These are phyloP conservation scores for Entomyzon cyanotis DNA, from an alignment of 2,113 vertebrate species.

Conservation along the genomic window DNA sequence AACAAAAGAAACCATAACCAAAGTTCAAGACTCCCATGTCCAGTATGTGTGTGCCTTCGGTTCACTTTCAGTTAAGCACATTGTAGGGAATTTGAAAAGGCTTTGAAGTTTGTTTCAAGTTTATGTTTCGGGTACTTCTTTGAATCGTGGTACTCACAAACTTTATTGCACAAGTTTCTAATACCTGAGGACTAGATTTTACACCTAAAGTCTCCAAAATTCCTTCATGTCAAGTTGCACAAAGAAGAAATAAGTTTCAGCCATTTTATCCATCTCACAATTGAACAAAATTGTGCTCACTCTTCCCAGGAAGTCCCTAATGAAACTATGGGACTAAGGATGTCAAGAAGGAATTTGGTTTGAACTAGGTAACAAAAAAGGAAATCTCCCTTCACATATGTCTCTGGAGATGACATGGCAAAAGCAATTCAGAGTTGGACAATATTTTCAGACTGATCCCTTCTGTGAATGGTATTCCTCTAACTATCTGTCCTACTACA, in stretches of 20 bases:
- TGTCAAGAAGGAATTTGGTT: neutral
- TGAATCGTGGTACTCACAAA: neutral
- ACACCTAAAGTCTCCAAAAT: neutral
- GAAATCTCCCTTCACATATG: neutral
- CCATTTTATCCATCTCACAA: neutral
- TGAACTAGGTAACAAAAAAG: neutral
- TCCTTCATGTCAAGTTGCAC: neutral
- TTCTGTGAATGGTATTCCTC: neutral
- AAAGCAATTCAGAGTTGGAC: neutral
- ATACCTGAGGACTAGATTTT: neutral
- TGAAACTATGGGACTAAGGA: neutral
- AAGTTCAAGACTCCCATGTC: neutral
- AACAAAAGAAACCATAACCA: neutral
- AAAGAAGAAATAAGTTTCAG: neutral
- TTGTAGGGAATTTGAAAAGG: neutral
- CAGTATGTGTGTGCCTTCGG: accelerated
- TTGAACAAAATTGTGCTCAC: neutral
- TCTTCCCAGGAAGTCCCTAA: neutral
- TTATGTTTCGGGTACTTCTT: neutral
- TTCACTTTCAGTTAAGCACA: neutral
- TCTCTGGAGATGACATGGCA: neutral
- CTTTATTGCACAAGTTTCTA: neutral
- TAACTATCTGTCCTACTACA: neutral
- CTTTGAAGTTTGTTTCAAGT: neutral
- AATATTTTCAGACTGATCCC: neutral